These are phyloP conservation scores for Aphelocoma coerulescens DNA, from an alignment of 2,113 vertebrate species.

Conservation along the genomic window DNA sequence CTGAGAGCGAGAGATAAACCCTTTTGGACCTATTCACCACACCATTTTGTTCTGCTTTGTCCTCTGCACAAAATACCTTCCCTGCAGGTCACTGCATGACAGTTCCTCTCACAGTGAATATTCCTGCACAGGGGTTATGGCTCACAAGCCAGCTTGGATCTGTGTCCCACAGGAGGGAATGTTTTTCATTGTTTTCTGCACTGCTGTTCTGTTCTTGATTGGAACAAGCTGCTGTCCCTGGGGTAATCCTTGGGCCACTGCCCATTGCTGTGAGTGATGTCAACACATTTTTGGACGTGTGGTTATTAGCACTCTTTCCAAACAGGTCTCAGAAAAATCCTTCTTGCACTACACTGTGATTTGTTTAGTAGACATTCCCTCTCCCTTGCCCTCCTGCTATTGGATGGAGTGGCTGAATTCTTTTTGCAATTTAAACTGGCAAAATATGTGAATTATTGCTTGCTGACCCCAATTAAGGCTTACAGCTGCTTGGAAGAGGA, in stretches of 20 bases:
- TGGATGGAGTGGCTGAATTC: neutral
- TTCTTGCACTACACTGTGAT: neutral
- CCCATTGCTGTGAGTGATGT: conserved; percentile 56
- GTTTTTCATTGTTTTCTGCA: conserved; percentile 42
- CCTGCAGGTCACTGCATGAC: neutral
- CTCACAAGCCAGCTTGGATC: neutral
- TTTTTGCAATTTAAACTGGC: conserved; percentile 42
- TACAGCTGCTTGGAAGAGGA: conserved; percentile 15
- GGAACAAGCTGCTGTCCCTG: conserved; percentile 57
- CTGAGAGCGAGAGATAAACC: rapidly evolving
- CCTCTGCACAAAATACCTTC: neutral
- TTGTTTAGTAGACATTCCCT: neutral
- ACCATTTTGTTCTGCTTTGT: neutral
- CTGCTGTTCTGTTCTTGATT: conserved; percentile 36
- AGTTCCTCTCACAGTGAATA: neutral
- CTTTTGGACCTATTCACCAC: neutral
- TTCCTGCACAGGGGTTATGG: neutral
- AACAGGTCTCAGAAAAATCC: conserved; percentile 49
- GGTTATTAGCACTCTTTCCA: conserved; percentile 51
- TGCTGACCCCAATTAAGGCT: conserved; percentile 18
- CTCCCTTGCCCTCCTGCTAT: neutral
- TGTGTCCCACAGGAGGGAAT: neutral
- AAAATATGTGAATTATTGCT: conserved; percentile 16
- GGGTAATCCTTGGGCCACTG: conserved; percentile 15
- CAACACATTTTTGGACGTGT: conserved; percentile 57